A percentile compares a stretch with the other conserved stretches of the same genome.
Evolutionary conservation across 2,113 vertebrate genomes (phyloP).

Genomic region (Phyllostomus discolor): DNA sequence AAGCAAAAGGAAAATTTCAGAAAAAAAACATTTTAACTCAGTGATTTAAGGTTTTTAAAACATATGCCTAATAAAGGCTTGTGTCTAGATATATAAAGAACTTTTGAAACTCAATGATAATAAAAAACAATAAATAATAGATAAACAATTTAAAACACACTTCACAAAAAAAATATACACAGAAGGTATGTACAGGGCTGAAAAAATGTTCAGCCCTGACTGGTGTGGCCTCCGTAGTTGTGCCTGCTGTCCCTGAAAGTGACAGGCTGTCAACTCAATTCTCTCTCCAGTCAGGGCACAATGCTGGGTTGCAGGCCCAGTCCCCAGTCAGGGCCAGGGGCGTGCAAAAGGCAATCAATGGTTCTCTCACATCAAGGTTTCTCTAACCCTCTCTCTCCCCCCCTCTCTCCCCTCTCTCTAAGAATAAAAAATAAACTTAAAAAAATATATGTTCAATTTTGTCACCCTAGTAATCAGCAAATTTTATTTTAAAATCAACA

Average conservation of each 20-base stretch:
- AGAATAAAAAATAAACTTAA: no score
- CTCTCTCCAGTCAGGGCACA: no score
- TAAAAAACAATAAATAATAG: neutral
- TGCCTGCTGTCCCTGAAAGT: no score
- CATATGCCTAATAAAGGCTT: neutral
- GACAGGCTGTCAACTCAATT: no score
- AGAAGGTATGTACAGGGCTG: neutral
- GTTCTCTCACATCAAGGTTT: no score
- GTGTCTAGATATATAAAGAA: neutral
- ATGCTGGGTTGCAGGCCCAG: no score
- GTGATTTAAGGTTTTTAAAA: neutral
- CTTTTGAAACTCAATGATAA: neutral
- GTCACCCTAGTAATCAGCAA: neutral
- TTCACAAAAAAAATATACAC: neutral
- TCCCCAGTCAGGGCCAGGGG: no score
- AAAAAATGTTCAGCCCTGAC: neutral
- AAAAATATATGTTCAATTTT: neutral
- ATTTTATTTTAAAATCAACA: constrained; percentile 3
- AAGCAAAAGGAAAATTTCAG: neutral
- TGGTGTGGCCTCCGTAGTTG: no score
- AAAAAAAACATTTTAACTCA: constrained; percentile 10
- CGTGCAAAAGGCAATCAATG: no score
- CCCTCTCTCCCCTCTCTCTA: no score
- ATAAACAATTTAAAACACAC: neutral
- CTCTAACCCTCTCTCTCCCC: no score